phyloP scores from a whole-genome alignment of 2,113 vertebrate genomes.

The Gambusia holbrooki region DNA sequence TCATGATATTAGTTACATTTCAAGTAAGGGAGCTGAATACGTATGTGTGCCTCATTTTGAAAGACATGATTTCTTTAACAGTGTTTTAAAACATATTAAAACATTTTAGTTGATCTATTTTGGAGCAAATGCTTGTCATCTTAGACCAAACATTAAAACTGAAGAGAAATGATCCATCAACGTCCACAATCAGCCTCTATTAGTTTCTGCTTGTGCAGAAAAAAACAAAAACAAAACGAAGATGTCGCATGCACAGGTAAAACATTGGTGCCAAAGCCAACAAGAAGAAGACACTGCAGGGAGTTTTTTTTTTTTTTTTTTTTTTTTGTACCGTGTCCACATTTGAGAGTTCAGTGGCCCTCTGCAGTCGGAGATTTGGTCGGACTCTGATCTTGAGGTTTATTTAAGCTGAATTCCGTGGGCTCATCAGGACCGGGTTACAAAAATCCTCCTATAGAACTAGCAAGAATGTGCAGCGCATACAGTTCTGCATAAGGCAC shows the following conservation, averaged over 20 bases:
- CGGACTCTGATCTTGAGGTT: constrained; percentile 79
- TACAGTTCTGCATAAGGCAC: constrained; percentile 81
- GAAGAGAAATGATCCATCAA: constrained; percentile 41
- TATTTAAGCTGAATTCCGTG: constrained; percentile 83
- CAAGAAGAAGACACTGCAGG: constrained; percentile 28
- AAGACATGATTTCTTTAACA: background rate
- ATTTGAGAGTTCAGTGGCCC: constrained; percentile 58
- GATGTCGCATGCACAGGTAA: constrained; percentile 17
- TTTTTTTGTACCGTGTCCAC: constrained; percentile 17
- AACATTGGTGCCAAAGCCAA: constrained; percentile 18
- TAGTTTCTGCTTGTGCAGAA: constrained; percentile 9
- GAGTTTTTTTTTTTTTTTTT: constrained; percentile 1
- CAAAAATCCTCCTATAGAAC: constrained; percentile 82
- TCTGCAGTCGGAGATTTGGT: constrained; percentile 68
- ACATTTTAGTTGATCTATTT: fast-evolving
- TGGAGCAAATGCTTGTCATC: background rate
- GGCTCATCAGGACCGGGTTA: constrained; percentile 78
- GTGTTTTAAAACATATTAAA: too few relatives aligned
- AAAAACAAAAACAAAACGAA: background rate
- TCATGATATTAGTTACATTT: too few relatives aligned
- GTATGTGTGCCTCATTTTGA: too few relatives aligned
- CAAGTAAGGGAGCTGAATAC: too few relatives aligned
- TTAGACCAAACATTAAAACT: background rate
- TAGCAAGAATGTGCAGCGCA: constrained; percentile 81
- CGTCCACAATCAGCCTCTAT: constrained; percentile 15